These are phyloP conservation scores for Tetraodon nigroviridis DNA, from an alignment of 2,113 vertebrate species.

Conservation along the genomic window DNA sequence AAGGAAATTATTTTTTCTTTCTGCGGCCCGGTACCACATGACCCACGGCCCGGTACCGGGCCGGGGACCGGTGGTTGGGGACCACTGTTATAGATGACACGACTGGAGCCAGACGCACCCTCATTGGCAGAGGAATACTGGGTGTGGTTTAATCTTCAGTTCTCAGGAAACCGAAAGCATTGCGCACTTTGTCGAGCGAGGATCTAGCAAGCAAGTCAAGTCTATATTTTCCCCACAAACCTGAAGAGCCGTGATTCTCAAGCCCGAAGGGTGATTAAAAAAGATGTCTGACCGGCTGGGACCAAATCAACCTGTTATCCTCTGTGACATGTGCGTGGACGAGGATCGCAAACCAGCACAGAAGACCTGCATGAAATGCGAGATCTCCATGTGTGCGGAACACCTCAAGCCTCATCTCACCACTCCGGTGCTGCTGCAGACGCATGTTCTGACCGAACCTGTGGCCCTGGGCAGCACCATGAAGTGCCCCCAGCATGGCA, in stretches of 20 bases:
- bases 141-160: too few species aligned
- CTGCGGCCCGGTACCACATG: too few species aligned
- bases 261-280: neutral
- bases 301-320: neutral
- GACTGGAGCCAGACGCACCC: too few species aligned
- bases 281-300: constrained; percentile 35
- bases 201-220: too few species aligned
- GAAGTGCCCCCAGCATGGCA: constrained; percentile 63
- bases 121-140: too few species aligned
- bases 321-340: constrained; percentile 68
- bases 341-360: constrained; percentile 33
- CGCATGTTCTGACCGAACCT: constrained; percentile 67
- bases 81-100: too few species aligned
- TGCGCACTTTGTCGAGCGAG: too few species aligned
- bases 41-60: too few species aligned
- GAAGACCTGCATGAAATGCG: constrained; percentile 74
- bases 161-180: too few species aligned
- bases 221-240: neutral
- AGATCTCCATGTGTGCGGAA: constrained; percentile 69
- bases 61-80: too few species aligned
- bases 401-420: constrained; percentile 69
- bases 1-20: too few species aligned
- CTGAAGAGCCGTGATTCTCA: neutral
- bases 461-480: constrained; percentile 18
- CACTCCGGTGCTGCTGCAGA: constrained; percentile 56